phyloP scores from a whole-genome alignment of 2,888 invertebrate genomes.

The Epirrhoe alternata region DNA sequence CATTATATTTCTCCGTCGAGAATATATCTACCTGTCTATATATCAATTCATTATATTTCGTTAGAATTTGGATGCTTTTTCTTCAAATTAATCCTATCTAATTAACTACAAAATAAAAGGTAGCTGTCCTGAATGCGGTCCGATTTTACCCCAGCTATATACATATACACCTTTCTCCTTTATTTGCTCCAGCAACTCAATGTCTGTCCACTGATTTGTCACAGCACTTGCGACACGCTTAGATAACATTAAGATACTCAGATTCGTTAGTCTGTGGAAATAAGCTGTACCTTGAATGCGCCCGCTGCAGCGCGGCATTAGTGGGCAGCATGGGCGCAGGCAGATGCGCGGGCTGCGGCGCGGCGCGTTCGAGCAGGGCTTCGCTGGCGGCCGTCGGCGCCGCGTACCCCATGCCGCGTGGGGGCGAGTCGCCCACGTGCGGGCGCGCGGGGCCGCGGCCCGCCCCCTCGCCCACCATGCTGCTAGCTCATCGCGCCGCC shows the following conservation, averaged over 20 bases:
- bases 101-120: too few species aligned
- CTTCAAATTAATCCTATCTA: too few species aligned
- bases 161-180: too few species aligned
- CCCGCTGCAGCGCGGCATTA: constrained; percentile 86
- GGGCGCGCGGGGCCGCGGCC: constrained; percentile 87
- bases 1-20: background rate
- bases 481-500: constrained; percentile 82
- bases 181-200: too few species aligned
- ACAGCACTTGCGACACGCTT: too few species aligned
- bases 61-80: too few species aligned
- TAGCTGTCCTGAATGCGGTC: too few species aligned
- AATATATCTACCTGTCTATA: background rate
- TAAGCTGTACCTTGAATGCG: constrained; percentile 86
- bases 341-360: constrained; percentile 60
- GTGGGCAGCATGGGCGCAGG: constrained; percentile 53
- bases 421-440: constrained; percentile 86
- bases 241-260: too few species aligned
- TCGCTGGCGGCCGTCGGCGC: constrained; percentile 85
- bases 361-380: constrained; percentile 84
- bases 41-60: too few species aligned
- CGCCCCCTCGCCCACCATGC: constrained; percentile 86
- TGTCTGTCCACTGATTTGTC: too few species aligned
- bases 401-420: constrained; percentile 85
- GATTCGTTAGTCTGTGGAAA: background rate
- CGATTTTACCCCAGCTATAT: too few species aligned